phyloP scores from a whole-genome alignment of 2,888 invertebrate species.

The Pollenia griseotomentosa region DNA sequence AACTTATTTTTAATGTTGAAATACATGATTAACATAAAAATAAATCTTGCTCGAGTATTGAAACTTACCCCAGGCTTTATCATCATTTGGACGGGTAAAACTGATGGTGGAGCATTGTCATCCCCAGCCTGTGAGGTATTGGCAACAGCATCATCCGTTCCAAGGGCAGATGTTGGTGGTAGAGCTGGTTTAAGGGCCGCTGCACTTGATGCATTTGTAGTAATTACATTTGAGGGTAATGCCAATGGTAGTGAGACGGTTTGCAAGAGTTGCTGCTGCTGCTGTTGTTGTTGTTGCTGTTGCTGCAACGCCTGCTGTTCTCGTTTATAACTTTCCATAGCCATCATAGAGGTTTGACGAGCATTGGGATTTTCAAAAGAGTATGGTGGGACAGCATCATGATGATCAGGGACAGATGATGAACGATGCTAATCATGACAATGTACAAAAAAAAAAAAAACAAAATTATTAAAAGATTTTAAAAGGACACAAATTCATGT shows the following conservation, averaged over 20 bases:
- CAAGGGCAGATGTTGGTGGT: slow-evolving; percentile 23
- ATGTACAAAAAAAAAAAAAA: slow-evolving; percentile 44
- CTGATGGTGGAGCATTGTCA: slow-evolving; percentile 74
- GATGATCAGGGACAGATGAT: slow-evolving; percentile 82
- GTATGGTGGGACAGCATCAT: slow-evolving; percentile 83
- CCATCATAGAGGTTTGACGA: slow-evolving; percentile 83
- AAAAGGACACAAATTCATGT: not conserved
- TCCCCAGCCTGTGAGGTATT: slow-evolving; percentile 68
- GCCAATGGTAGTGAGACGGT: slow-evolving; percentile 74
- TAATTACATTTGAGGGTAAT: slow-evolving; percentile 58
- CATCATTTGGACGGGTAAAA: slow-evolving; percentile 84
- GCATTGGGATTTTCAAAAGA: slow-evolving; percentile 82
- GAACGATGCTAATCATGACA: slow-evolving; percentile 77
- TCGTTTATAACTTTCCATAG: slow-evolving; percentile 82
- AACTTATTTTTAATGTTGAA: slow-evolving; percentile 23
- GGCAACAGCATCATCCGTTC: slow-evolving; percentile 59
- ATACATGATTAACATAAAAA: slow-evolving; percentile 52
- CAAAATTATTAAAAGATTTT: slow-evolving; percentile 2
- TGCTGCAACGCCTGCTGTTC: slow-evolving; percentile 80
- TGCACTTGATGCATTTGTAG: slow-evolving; percentile 49
- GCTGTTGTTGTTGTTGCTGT: slow-evolving; percentile 76
- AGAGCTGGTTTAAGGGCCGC: slow-evolving; percentile 45
- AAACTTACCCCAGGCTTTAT: slow-evolving; percentile 84
- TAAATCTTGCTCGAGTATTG: slow-evolving; percentile 4
- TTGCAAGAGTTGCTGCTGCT: slow-evolving; percentile 68